Evolutionary conservation across 2,797 vertebrate species (phyloP).

Genomic region (Semotilus atromaculatus): DNA sequence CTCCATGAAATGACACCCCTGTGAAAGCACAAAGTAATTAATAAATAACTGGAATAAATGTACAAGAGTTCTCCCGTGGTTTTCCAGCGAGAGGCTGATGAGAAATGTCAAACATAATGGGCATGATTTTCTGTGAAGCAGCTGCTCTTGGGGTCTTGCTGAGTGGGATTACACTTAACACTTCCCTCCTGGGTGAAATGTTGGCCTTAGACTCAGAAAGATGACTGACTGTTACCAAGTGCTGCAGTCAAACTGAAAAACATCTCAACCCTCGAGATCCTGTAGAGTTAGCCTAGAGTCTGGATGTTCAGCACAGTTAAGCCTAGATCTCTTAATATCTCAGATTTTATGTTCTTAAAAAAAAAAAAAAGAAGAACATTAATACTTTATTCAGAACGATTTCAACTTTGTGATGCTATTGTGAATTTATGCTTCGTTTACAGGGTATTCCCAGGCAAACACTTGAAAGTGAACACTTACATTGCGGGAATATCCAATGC

Average conservation of each 20-base stretch:
- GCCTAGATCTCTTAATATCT: background rate
- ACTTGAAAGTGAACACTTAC: constrained; percentile 2
- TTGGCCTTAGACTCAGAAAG: constrained; percentile 2
- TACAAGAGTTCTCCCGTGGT: constrained; percentile 20
- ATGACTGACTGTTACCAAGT: constrained; percentile 30
- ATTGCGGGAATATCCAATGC: background rate
- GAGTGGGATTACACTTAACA: constrained; percentile 56
- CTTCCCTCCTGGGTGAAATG: constrained; percentile 42
- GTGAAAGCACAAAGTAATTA: constrained; percentile 20
- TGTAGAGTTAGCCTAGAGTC: background rate
- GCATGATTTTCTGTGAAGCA: constrained; percentile 43
- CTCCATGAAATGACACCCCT: background rate
- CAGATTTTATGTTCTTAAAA: constrained; percentile 1
- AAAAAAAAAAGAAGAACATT: background rate
- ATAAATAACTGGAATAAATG: constrained; percentile 18
- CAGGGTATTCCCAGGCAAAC: constrained; percentile 10
- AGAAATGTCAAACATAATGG: constrained; percentile 55
- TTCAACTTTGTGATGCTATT: constrained; percentile 1
- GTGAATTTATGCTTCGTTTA: constrained; percentile 14
- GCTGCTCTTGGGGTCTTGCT: constrained; percentile 45
- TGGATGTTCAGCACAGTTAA: background rate
- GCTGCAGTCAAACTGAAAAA: constrained; percentile 1
- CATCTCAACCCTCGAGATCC: background rate
- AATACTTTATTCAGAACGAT: constrained; percentile 14
- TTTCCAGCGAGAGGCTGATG: constrained; percentile 43